Conservation (phyloP, 2,113 vertebrate genomes). For the Protobothrops flavoviridis region DNA sequence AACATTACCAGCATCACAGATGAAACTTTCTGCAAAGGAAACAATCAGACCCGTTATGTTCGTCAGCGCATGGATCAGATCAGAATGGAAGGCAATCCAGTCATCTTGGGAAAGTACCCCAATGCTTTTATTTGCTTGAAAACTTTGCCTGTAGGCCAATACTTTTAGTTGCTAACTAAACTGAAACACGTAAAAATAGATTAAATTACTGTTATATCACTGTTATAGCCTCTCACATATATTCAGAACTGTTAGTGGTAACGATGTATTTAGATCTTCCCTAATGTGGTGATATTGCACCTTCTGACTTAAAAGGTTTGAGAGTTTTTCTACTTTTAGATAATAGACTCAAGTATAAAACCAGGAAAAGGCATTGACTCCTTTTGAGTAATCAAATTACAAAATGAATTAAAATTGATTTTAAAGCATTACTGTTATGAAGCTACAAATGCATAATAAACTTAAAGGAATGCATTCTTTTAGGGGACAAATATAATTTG, state of each 20-base stretch:
- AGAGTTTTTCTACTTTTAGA: neutral
- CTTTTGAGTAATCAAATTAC: neutral
- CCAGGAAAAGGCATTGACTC: neutral
- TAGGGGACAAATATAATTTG: neutral
- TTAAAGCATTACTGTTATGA: neutral
- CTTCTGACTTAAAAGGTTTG: neutral
- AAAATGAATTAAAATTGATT: neutral
- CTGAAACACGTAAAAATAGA: neutral
- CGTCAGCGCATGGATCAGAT: conserved; percentile 85
- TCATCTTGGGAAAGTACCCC: conserved; percentile 85
- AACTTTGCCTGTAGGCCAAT: conserved; percentile 85
- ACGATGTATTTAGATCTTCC: conserved; percentile 14
- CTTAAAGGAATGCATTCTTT: neutral
- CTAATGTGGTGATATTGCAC: neutral
- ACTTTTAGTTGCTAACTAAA: conserved; percentile 73
- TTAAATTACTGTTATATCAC: conserved; percentile 13
- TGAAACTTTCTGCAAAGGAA: conserved; percentile 92
- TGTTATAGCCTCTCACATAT: conserved; percentile 8
- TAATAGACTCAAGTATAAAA: neutral
- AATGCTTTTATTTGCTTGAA: conserved; percentile 92
- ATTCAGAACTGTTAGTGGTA: conserved; percentile 8
- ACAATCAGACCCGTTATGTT: conserved; percentile 85
- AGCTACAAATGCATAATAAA: neutral
- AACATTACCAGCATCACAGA: conserved; percentile 86
- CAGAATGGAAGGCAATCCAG: conserved; percentile 90